Conservation (phyloP, 2,797 vertebrate species). For the Taeniopygia guttata region DNA sequence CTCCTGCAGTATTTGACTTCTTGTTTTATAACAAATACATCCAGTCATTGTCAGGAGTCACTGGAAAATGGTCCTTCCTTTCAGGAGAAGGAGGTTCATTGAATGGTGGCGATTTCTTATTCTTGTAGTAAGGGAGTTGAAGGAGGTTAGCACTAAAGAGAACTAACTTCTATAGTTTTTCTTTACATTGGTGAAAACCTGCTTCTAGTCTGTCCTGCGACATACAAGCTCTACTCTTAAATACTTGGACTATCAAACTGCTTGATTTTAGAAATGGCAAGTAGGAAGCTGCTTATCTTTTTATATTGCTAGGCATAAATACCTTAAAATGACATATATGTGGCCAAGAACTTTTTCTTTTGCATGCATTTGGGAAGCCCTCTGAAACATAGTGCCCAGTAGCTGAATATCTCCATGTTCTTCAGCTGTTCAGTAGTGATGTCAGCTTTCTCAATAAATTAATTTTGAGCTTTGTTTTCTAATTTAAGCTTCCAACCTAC, state of each 20-base stretch:
- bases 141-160: background rate
- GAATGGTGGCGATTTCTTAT: rapidly evolving
- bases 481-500: background rate
- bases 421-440: background rate
- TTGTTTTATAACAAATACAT: background rate
- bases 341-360: background rate
- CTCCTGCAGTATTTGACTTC: background rate
- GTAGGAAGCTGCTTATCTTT: background rate
- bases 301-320: background rate
- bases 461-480: background rate
- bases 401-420: background rate
- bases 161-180: background rate
- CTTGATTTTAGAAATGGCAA: background rate
- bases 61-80: background rate
- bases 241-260: background rate
- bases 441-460: background rate
- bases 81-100: background rate
- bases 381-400: background rate
- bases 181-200: background rate
- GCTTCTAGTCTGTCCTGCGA: background rate
- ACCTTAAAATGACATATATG: background rate
- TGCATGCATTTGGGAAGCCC: background rate
- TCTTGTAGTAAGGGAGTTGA: background rate
- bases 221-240: background rate
- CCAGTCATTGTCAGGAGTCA: background rate